Conservation (phyloP, 2,888 invertebrate species). For the Drosophila melanosoma region DNA sequence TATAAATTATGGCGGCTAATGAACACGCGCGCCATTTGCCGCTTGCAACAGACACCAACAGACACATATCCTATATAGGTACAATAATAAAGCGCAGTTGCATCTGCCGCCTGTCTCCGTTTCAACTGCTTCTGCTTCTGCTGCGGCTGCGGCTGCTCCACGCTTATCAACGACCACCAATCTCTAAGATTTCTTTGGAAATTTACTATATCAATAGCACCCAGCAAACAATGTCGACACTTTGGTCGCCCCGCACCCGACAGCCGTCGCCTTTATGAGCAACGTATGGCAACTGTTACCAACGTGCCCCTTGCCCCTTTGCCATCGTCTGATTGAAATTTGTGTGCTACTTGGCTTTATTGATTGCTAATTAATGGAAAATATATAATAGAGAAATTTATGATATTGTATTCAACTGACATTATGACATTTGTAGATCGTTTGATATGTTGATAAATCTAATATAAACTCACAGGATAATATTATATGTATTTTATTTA, state of each 20-base stretch:
- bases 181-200: conserved; percentile 78
- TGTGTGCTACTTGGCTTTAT: conserved; percentile 78
- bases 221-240: conserved; percentile 65
- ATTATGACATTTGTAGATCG: conserved; percentile 28
- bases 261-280: conserved; percentile 41
- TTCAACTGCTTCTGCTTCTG: background rate
- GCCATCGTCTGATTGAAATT: conserved; percentile 66
- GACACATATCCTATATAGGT: conserved; percentile 32
- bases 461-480: background rate
- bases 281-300: conserved; percentile 34
- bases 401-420: background rate
- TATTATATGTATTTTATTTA: background rate
- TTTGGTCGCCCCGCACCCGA: conserved; percentile 35
- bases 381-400: conserved; percentile 10
- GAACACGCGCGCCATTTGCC: conserved; percentile 72
- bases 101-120: conserved; percentile 49
- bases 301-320: conserved; percentile 8
- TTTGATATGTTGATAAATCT: conserved; percentile 3
- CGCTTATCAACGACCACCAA: conserved; percentile 75
- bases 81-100: conserved; percentile 72
- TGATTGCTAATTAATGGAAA: conserved; percentile 68
- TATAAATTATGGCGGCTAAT: conserved; percentile 79
- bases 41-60: conserved; percentile 32
- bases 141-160: conserved; percentile 49
- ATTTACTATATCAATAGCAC: conserved; percentile 76